Conservation (phyloP, 2,888 invertebrate genomes). For the Hanleya hanleyi region DNA sequence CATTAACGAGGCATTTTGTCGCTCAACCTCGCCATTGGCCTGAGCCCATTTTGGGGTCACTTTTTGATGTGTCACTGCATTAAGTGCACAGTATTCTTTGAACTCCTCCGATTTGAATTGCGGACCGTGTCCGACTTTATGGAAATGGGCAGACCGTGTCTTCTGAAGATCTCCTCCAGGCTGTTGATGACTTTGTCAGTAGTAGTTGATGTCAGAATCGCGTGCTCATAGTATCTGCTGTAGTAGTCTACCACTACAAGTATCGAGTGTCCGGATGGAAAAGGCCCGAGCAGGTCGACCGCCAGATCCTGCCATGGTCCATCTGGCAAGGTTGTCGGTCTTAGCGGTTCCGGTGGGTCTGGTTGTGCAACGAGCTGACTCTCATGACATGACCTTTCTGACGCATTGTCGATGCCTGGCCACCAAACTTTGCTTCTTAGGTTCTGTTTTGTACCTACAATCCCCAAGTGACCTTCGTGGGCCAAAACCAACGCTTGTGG, state of each 20-base stretch:
- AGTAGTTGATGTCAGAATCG: not conserved
- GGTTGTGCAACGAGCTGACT: slow-evolving; percentile 38
- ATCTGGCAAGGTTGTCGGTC: slow-evolving; percentile 22
- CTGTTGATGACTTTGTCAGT: not conserved
- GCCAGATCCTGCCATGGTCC: slow-evolving; percentile 32
- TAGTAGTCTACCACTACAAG: slow-evolving; percentile 24
- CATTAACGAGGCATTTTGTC: slow-evolving; percentile 34
- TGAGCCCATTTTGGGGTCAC: slow-evolving; percentile 34
- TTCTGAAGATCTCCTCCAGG: slow-evolving; percentile 1
- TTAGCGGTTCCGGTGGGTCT: slow-evolving; percentile 36
- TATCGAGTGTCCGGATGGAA: slow-evolving; percentile 14
- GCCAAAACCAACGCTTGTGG: slow-evolving; percentile 11
- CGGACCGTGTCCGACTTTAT: not conserved
- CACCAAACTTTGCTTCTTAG: not conserved
- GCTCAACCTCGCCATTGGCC: slow-evolving; percentile 39
- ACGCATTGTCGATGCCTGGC: slow-evolving; percentile 16
- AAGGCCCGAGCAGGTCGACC: too few relatives aligned
- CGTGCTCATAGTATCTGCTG: slow-evolving; percentile 6
- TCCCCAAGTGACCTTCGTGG: slow-evolving; percentile 20
- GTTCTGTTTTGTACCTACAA: slow-evolving; percentile 10
- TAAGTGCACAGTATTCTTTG: not conserved
- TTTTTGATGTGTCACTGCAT: slow-evolving; percentile 23
- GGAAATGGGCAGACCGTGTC: not conserved
- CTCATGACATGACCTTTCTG: slow-evolving; percentile 34
- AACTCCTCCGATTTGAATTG: slow-evolving; percentile 3